Conservation (phyloP, 2,797 vertebrate genomes). For the Huso huso region DNA sequence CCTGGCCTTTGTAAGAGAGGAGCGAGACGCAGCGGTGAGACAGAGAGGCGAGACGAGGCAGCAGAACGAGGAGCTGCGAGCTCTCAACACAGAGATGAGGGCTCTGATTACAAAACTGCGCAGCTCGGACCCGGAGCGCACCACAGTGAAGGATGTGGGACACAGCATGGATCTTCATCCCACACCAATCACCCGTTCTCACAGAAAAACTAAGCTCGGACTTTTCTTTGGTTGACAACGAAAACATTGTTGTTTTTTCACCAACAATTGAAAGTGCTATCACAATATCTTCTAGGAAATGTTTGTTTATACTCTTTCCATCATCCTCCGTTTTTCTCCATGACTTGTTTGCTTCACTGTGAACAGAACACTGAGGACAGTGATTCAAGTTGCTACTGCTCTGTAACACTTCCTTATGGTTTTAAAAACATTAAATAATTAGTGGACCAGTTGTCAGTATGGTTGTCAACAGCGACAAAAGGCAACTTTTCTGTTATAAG, state of each 20-base stretch:
- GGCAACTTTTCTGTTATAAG: too few relatives aligned
- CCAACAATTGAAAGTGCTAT: neutral
- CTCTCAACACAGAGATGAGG: slow-evolving; percentile 26
- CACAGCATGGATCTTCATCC: neutral
- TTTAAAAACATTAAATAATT: too few relatives aligned
- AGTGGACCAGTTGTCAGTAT: too few relatives aligned
- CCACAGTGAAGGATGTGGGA: neutral
- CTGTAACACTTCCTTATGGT: too few relatives aligned
- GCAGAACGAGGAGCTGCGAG: slow-evolving; percentile 27
- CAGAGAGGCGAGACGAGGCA: slow-evolving; percentile 17
- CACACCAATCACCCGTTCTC: too few relatives aligned
- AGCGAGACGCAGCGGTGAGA: slow-evolving; percentile 19
- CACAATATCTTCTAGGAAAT: neutral
- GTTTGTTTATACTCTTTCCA: neutral
- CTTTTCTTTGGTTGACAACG: neutral
- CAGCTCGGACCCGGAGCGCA: neutral
- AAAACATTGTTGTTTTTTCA: neutral
- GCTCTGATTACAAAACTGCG: slow-evolving; percentile 16
- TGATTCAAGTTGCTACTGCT: too few relatives aligned
- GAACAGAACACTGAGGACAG: too few relatives aligned
- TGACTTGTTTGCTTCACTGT: too few relatives aligned
- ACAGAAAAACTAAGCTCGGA: neutral
- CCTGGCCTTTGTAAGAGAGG: slow-evolving; percentile 19
- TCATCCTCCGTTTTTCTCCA: too few relatives aligned
- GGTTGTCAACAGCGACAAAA: too few relatives aligned